phyloP scores from a whole-genome alignment of 1,140 invertebrate genomes.

The Sitodiplosis mosellana region DNA sequence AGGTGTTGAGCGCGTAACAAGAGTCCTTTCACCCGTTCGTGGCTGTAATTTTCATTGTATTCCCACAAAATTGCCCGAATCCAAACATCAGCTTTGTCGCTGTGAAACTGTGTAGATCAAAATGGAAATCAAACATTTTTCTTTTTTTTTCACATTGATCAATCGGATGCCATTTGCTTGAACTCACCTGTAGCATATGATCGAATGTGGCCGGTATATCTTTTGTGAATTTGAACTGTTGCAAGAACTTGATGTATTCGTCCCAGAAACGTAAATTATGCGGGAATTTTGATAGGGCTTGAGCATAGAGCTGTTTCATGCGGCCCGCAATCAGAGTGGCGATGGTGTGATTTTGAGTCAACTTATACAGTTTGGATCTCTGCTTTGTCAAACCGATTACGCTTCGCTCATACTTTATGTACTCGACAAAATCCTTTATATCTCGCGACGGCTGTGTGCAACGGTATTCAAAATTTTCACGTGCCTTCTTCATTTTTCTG shows the following conservation, averaged over 20 bases:
- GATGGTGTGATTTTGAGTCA: neutral
- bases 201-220: neutral
- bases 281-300: neutral
- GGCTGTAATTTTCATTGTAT: neutral
- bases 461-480: neutral
- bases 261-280: neutral
- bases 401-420: neutral
- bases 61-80: neutral
- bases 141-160: too few relatives aligned
- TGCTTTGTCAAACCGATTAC: neutral
- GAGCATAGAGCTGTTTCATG: neutral
- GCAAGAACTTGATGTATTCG: neutral
- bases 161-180: too few relatives aligned
- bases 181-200: neutral
- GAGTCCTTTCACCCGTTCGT: neutral
- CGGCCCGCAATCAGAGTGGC: neutral
- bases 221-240: neutral
- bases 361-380: neutral
- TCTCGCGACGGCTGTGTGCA: neutral
- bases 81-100: neutral
- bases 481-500: neutral
- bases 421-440: neutral
- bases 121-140: neutral
- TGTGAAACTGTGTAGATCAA: neutral
- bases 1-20: neutral